Evolutionary conservation across 2,888 invertebrate species (phyloP), one percentile per base, ranked within the genome.

Genomic region (Allacma fusca): DNA sequence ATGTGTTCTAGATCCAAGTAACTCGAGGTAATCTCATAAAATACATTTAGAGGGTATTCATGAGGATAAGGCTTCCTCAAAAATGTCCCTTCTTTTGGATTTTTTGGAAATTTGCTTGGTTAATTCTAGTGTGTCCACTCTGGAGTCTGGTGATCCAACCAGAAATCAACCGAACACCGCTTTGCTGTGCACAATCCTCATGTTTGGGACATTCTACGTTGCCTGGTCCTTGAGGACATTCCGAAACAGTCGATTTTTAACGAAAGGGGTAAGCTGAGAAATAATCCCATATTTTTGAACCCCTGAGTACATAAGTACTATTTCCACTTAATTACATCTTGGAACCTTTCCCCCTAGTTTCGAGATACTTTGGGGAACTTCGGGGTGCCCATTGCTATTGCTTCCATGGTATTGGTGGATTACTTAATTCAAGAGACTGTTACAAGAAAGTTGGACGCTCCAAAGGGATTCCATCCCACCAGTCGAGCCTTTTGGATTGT

Each of bases 401-500:
- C 87, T 4, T 9, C 85, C 0, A 88, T 89, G 87, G 88, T 88
- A 0, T 80, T 83, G 0, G 21, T 88, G 7, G 88, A 88, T 79
- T 76, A 83, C 21, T 84, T 88, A 16, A 87, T 88, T 0, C 82
- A 88, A 7, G 82, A 84, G 12, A 79, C 79, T 67, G 80, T 83
- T 0, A 85, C 85, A 1, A 85, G 88, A 87, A 88, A 88, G 85
- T 85, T 90, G 13, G 85, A 87, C 75, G 87, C 89, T 80, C 88
- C 89, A 1, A 85, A 40, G 83, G 89, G 79, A 84, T 84, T 75
- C 87, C 87, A 43, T 29, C 80, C 62, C 13, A 59, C 82, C 0
- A 65, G 70, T 82, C 85, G 1, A 7, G 64, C 80, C 0, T 91
- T 91, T 29, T 97, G 97, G 96, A 86, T 94, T 79, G 92, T 98